Base-by-base conservation (phyloP, 2,797 vertebrate genomes). In the Hoplostethus atlanticus region DNA sequence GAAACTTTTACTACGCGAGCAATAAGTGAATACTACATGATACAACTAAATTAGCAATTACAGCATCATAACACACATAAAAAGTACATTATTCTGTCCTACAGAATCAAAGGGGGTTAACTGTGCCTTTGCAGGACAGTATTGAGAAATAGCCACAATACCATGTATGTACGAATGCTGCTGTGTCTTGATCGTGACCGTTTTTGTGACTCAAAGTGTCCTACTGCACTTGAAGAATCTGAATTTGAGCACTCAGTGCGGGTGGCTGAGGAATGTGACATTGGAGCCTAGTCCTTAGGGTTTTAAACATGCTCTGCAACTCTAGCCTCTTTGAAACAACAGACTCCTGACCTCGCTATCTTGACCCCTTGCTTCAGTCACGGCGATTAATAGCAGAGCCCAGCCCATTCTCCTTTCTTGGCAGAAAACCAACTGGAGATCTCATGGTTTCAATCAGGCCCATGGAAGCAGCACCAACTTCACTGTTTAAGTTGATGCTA, bases 301-400 rank as follows among this genome's bases (percentile, higher is more conserved):
- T 84, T 91, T 87, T 83, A 36, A 84, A 84, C 81, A 82, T 81
- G 89, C 77, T 60, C 64, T 92, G 93, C 85, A 92, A 93, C 84
- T 84, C 87, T 72, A 93, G 75, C 68, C 80, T 71, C 79, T 86
- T 79, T 91, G 89, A 91, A 91, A 93, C 90, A 92, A 92, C 91
- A 92, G 79, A 83, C 77, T 12, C 50, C 83, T 89, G 87, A 90
- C 90, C 90, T 83, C 75, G 42, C 84, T 75, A 79, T 87, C 78
- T 70, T 83, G 80, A 86, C 84, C 74, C 79, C 65, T 61, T 44
- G 57, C 77, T 89, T 76, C 81, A 87, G 89, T 89, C 91, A 86
- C 63, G 42, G 77, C 85, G 79, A 91, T 90, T 91, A 90, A 90
- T 85, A 79, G 88, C 84, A 84, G 68, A 83, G 64, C 69, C 65